A percentile compares a stretch with the other conserved stretches of the same genome.
These are phyloP conservation scores for Colostygia pectinataria DNA, from an alignment of 2,888 invertebrate genomes.

Conservation along the genomic window DNA sequence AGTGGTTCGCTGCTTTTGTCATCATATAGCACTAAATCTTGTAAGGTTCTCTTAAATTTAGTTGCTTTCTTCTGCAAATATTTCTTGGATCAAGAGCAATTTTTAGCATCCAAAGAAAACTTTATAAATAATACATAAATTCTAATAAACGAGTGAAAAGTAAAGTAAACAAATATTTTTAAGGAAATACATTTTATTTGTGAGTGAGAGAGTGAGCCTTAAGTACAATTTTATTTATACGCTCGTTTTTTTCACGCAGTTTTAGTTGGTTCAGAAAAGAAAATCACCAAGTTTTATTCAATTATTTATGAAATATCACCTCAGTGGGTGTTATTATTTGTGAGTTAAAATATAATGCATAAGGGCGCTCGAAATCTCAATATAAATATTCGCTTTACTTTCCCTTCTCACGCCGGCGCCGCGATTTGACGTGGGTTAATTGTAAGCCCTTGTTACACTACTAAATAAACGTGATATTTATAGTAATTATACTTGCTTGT, in stretches of 20 bases:
- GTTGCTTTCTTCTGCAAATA: constrained; percentile 54
- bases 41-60: constrained; percentile 59
- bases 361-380: constrained; percentile 16
- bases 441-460: constrained; percentile 45
- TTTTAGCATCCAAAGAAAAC: constrained; percentile 15
- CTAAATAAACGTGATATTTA: constrained; percentile 41
- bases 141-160: too few species aligned
- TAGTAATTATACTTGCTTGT: too few species aligned
- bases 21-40: constrained; percentile 69
- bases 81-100: constrained; percentile 17
- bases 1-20: constrained; percentile 62
- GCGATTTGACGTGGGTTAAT: constrained; percentile 48
- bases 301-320: too few species aligned
- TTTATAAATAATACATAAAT: background rate
- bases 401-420: constrained; percentile 39
- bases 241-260: too few species aligned
- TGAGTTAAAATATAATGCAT: background rate
- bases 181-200: too few species aligned
- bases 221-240: too few species aligned
- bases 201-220: too few species aligned
- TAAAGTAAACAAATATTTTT: too few species aligned
- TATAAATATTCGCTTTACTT: constrained; percentile 34
- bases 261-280: too few species aligned
- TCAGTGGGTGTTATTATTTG: too few species aligned
- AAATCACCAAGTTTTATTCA: too few species aligned